Percentiles rank a stretch among this genome's conserved stretches.
phyloP scores from a whole-genome alignment of 2,888 invertebrate species.

The Heliconius ismenius region DNA sequence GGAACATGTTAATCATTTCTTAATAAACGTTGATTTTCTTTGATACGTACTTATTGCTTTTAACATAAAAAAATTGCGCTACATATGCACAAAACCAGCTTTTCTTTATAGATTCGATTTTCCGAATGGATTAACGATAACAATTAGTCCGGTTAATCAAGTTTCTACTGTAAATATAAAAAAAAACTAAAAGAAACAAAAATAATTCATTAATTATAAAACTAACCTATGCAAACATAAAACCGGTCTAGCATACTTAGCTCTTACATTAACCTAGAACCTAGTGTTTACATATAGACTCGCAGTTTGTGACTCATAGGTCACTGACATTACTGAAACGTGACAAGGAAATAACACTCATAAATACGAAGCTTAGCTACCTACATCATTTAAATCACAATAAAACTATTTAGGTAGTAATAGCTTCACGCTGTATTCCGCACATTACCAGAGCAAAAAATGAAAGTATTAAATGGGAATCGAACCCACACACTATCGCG shows the following conservation, averaged over 20 bases:
- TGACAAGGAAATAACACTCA: slow-evolving; percentile 12
- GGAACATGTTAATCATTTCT: no score
- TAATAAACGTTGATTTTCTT: no score
- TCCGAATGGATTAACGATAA: no score
- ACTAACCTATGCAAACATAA: neutral
- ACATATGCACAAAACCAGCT: no score
- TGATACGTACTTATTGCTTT: no score
- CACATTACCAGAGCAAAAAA: no score
- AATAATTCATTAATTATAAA: neutral
- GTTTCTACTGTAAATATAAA: neutral
- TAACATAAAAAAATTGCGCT: no score
- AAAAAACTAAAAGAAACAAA: neutral
- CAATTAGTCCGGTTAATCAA: no score
- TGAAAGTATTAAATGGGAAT: no score
- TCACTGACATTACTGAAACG: slow-evolving; percentile 26
- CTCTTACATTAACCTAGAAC: neutral
- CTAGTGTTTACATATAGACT: neutral
- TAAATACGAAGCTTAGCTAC: neutral
- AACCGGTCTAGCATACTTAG: neutral
- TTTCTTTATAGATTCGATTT: no score
- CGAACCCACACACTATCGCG: no score
- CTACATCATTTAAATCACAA: neutral
- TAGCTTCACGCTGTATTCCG: neutral
- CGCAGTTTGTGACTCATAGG: neutral
- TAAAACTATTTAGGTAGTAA: neutral